A percentile compares a stretch with the other conserved stretches of the same genome.
Conservation (phyloP, 2,113 vertebrate species). For the Elanoides forficatus region DNA sequence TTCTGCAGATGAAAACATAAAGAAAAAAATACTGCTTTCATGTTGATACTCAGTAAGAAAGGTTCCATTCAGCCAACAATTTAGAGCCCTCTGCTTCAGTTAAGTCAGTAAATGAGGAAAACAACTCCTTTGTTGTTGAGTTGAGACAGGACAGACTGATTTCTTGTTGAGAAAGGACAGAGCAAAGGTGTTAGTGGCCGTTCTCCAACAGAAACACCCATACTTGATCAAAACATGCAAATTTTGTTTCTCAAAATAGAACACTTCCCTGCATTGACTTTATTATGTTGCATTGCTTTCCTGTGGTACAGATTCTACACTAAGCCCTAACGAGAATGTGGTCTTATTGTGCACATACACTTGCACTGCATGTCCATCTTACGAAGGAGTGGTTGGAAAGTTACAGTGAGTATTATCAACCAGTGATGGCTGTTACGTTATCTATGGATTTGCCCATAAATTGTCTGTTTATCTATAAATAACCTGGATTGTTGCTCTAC, state of each 20-base stretch:
- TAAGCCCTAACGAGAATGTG: accelerated
- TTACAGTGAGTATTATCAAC: accelerated
- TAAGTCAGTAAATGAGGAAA: background rate
- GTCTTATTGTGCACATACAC: accelerated
- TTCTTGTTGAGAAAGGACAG: background rate
- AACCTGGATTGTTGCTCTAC: background rate
- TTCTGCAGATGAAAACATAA: background rate
- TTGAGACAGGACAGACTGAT: background rate
- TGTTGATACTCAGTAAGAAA: background rate
- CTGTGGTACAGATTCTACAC: background rate
- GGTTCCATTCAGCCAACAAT: background rate
- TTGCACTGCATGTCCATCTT: accelerated
- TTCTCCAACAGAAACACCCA: background rate
- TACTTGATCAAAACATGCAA: slow-evolving; percentile 33
- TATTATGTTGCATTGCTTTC: slow-evolving; percentile 24
- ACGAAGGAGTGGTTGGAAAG: accelerated
- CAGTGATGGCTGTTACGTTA: accelerated
- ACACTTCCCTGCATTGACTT: slow-evolving; percentile 11
- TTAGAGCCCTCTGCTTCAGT: background rate
- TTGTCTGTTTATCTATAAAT: background rate
- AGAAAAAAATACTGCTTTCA: slow-evolving; percentile 15
- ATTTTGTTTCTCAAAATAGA: background rate
- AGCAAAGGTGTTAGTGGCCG: background rate
- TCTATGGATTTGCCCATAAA: background rate
- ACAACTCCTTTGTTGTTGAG: background rate